A percentile compares a stretch with the other conserved stretches of the same genome.
phyloP scores from a whole-genome alignment of 2,113 vertebrate genomes.

The Argyrosomus japonicus region DNA sequence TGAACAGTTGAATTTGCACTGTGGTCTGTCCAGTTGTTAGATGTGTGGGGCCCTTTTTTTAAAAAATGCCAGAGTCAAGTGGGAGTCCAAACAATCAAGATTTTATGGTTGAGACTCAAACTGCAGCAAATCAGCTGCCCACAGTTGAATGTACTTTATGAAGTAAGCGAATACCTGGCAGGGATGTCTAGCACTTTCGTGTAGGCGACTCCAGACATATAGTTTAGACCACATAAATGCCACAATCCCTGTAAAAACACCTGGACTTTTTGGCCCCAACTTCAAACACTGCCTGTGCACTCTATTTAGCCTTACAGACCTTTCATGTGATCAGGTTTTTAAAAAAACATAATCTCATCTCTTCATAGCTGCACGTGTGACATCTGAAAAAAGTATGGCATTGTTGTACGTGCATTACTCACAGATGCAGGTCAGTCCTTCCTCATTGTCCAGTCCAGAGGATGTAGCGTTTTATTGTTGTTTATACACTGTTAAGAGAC shows the following conservation, averaged over 20 bases:
- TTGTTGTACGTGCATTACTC: constrained; percentile 16
- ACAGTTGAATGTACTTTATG: constrained; percentile 50
- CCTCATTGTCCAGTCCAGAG: not conserved
- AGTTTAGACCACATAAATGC: constrained; percentile 75
- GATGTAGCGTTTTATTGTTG: constrained; percentile 4
- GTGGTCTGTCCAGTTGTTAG: constrained; percentile 31
- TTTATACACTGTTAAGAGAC: not conserved
- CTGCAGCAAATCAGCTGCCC: constrained; percentile 57
- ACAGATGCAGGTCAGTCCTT: not conserved
- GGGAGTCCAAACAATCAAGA: constrained; percentile 58
- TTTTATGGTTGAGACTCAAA: constrained; percentile 60
- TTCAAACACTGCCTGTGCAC: constrained; percentile 73
- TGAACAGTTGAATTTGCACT: constrained; percentile 3
- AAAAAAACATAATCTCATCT: constrained; percentile 52
- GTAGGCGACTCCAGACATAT: constrained; percentile 75
- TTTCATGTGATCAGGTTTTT: constrained; percentile 68
- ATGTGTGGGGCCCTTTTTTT: constrained; percentile 17
- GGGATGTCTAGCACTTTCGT: constrained; percentile 59
- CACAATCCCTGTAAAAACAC: constrained; percentile 78
- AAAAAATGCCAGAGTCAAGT: constrained; percentile 28
- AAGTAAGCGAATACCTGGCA: constrained; percentile 66
- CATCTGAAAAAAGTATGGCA: constrained; percentile 33
- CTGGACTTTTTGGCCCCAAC: constrained; percentile 78
- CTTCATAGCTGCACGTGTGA: constrained; percentile 43
- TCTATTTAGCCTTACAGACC: constrained; percentile 51